Evolutionary conservation across 2,888 invertebrate genomes (phyloP), one percentile per base, ranked within the genome.

Genomic region (Adelognathus sp.): DNA sequence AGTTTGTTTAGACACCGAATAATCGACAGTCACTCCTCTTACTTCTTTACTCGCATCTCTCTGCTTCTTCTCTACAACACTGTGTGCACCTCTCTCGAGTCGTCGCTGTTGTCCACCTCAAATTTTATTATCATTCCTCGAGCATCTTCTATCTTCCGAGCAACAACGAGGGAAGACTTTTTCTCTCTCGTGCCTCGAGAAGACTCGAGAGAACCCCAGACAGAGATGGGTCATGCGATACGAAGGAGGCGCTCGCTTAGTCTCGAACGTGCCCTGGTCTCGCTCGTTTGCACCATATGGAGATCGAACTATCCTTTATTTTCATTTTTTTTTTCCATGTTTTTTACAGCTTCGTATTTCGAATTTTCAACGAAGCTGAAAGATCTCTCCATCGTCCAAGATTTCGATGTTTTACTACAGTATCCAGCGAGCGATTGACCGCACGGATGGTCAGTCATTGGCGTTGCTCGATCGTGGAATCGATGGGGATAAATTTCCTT

Each of bases 1-100:
- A 88, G 90, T 90, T 91, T 91, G 89, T 88, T 90, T 90, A 89
- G 90, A 90, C 89, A 88, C 88, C 90, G 89, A 90, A 91, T 90
- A 90, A 90, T 90, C 90, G 89, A 87, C 88, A 87, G 89, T 70
- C 66, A 78, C 63, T 56, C 56, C 58, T 67, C 56, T 36, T 71
- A 18, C 74, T 58, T 58, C 27, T 61, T 60, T 29, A 31, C 16
- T n/a, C n/a, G n/a, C n/a, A n/a, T n/a, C n/a, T n/a, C n/a, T n/a
- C n/a, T n/a, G n/a, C 36, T 61, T 27, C 44, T 60, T 29, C 31
- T 27, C 39, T 39, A n/a, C n/a, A n/a, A n/a, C n/a, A 36, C 44
- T 29, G n/a, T n/a, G n/a, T n/a, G n/a, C n/a, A n/a, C 14, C 33
- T 52, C 11, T 76, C 72, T 69, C 41, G 16, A 33, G 41, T 67